Conservation (phyloP, 2,797 vertebrate species). For the Sebastes steindachneri region DNA sequence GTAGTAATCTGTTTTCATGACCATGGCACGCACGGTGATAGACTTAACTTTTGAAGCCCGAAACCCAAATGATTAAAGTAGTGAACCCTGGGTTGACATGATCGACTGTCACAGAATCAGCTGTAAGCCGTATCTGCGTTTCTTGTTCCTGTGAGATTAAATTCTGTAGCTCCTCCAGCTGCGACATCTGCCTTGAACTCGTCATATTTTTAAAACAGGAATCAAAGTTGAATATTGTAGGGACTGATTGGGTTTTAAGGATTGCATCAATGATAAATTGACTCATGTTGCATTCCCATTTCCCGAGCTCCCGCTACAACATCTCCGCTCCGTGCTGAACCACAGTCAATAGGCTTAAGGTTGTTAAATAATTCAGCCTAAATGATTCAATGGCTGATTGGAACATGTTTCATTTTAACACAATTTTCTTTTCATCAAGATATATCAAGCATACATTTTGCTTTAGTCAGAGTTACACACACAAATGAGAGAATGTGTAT, state of each 20-base stretch:
- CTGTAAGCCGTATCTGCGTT: slow-evolving; percentile 23
- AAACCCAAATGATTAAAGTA: slow-evolving; percentile 45
- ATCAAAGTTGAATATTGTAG: slow-evolving; percentile 33
- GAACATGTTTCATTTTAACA: slow-evolving; percentile 54
- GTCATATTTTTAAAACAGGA: slow-evolving; percentile 30
- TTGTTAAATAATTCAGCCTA: slow-evolving; percentile 69
- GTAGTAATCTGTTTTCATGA: slow-evolving; percentile 41
- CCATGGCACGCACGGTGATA: not conserved
- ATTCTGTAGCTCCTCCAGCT: slow-evolving; percentile 18
- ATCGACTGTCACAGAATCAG: slow-evolving; percentile 40
- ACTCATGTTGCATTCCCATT: slow-evolving; percentile 41
- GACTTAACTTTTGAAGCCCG: slow-evolving; percentile 20
- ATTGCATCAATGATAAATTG: slow-evolving; percentile 37
- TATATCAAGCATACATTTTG: slow-evolving; percentile 27
- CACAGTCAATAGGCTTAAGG: slow-evolving; percentile 39
- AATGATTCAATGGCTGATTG: slow-evolving; percentile 60
- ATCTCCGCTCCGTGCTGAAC: slow-evolving; percentile 6
- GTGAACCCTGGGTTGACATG: slow-evolving; percentile 15
- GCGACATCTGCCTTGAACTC: not conserved
- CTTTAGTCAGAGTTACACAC: not conserved
- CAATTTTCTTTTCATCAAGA: slow-evolving; percentile 24
- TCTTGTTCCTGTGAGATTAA: slow-evolving; percentile 62
- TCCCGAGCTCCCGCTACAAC: slow-evolving; percentile 6
- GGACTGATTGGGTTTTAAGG: slow-evolving; percentile 19
- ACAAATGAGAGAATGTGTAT: not conserved